These are phyloP conservation scores for Acanthosepion pharaonis DNA, from an alignment of 2,888 invertebrate genomes.

Conservation along the genomic window DNA sequence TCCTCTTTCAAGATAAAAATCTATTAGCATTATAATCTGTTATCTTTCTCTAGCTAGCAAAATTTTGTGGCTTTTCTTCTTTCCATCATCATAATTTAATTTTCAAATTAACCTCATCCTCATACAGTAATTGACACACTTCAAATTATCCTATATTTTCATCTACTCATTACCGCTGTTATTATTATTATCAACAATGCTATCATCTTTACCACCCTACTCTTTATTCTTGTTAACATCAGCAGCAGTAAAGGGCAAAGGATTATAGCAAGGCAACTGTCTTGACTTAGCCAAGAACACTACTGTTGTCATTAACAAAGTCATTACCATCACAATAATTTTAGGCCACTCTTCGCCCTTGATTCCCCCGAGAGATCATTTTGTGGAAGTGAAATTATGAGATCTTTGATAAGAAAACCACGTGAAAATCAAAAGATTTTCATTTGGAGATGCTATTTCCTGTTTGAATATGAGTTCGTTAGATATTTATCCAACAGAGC, in stretches of 20 bases:
- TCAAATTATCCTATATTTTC: background rate
- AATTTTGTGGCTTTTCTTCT: background rate
- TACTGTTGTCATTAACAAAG: background rate
- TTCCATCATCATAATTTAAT: background rate
- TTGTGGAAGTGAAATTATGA: background rate
- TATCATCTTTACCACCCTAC: background rate
- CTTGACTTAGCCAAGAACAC: background rate
- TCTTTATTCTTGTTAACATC: background rate
- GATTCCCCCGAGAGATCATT: background rate
- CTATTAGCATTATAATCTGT: background rate
- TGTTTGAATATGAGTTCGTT: background rate
- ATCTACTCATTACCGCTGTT: background rate
- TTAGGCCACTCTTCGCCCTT: background rate
- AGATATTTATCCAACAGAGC: background rate
- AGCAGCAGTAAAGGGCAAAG: background rate
- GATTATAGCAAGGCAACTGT: background rate
- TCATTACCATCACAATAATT: constrained; percentile 22
- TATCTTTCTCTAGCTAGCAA: background rate
- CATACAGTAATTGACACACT: background rate
- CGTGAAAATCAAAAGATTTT: background rate
- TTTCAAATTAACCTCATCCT: background rate
- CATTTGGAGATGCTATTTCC: background rate
- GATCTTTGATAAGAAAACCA: constrained; percentile 33
- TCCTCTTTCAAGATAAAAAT: background rate
- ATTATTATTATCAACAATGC: background rate